These are phyloP conservation scores for Calonectris borealis DNA, from an alignment of 2,113 vertebrate species.

Conservation along the genomic window DNA sequence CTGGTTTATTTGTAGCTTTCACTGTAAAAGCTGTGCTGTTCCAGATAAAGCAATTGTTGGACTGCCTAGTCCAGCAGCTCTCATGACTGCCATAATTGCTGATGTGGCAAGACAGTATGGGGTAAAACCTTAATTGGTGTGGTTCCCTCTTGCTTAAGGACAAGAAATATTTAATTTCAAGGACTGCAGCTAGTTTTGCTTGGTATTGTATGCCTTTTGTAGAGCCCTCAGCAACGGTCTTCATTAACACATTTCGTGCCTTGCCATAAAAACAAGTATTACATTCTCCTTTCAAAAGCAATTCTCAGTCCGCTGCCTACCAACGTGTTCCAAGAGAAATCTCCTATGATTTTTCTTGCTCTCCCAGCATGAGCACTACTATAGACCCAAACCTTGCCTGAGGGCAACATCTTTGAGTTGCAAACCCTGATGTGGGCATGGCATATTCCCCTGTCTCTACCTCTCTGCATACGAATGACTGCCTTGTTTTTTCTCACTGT, in stretches of 20 bases:
- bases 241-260: not conserved
- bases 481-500: not conserved
- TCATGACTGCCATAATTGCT: not conserved
- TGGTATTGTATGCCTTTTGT: not conserved
- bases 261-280: not conserved
- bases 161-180: not conserved
- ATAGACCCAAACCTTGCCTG: not conserved
- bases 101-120: not conserved
- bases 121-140: not conserved
- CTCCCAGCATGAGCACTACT: not conserved
- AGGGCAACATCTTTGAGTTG: rapidly evolving
- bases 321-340: not conserved
- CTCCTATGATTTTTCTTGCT: not conserved
- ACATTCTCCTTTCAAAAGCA: not conserved
- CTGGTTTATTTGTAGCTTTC: not conserved
- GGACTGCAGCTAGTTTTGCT: not conserved
- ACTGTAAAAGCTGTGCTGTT: not conserved
- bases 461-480: not conserved
- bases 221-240: not conserved
- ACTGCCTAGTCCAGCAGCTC: not conserved
- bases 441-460: not conserved
- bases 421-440: no score
- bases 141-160: not conserved
- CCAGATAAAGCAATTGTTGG: not conserved
- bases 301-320: not conserved